phyloP scores from a whole-genome alignment of 2,113 vertebrate genomes.

The Mastomys coucha region DNA sequence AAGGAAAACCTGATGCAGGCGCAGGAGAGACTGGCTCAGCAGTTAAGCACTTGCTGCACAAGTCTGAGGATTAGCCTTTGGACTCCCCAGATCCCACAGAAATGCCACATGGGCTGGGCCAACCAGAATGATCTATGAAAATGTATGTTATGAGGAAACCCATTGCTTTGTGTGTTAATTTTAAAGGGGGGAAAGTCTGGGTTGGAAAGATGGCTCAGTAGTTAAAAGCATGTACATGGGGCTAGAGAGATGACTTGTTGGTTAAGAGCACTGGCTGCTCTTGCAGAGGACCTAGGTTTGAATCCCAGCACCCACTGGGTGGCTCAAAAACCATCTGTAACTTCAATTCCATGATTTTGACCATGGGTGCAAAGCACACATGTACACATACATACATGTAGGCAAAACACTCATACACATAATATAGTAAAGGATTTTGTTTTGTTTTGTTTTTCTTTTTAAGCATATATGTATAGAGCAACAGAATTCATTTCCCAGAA shows the following conservation, averaged over 20 bases:
- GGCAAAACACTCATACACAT: background rate
- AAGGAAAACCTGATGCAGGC: background rate
- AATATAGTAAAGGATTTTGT: background rate
- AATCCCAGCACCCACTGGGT: background rate
- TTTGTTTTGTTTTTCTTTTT: background rate
- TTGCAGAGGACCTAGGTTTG: background rate
- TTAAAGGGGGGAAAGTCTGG: background rate
- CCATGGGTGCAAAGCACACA: too few relatives aligned
- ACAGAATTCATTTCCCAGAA: background rate
- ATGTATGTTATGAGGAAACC: background rate
- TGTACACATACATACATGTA: too few relatives aligned
- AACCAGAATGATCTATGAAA: background rate
- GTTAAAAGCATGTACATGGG: background rate
- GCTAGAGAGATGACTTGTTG: background rate
- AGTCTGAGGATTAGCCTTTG: background rate
- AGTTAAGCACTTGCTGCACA: background rate
- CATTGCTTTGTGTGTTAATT: background rate
- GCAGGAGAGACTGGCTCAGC: background rate
- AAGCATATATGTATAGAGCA: background rate
- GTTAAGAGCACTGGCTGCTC: background rate
- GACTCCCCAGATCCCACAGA: background rate
- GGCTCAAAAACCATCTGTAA: background rate
- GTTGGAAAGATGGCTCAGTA: background rate
- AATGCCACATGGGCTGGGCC: background rate
- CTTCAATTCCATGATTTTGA: background rate